These are phyloP conservation scores for Parasteatoda lunata DNA, from an alignment of 2,888 invertebrate genomes.

Conservation along the genomic window DNA sequence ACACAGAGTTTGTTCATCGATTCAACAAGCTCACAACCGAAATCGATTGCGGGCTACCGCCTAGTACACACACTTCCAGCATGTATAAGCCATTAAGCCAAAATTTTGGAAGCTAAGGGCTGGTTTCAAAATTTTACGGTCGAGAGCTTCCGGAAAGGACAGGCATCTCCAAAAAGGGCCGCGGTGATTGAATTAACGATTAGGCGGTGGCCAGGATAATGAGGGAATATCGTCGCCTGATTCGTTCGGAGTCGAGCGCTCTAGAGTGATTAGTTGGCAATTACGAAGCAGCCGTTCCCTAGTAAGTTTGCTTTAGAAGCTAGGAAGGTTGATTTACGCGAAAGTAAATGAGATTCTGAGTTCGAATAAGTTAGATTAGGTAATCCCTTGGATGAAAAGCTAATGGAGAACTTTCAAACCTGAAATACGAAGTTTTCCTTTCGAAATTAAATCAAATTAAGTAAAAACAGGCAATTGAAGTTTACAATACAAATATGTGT, in stretches of 20 bases:
- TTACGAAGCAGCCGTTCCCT: constrained; percentile 19
- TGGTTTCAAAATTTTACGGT: not conserved
- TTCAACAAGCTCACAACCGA: constrained; percentile 12
- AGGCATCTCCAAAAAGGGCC: not conserved
- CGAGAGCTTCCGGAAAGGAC: not conserved
- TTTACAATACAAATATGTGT: too few species aligned
- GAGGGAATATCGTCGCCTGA: constrained; percentile 6
- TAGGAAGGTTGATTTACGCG: not conserved
- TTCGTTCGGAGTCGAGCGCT: not conserved
- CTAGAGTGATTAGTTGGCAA: constrained; percentile 34
- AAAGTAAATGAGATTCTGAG: not conserved
- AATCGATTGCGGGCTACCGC: constrained; percentile 30
- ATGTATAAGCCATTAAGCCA: not conserved
- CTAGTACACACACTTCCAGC: constrained; percentile 1
- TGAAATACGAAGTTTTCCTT: too few species aligned
- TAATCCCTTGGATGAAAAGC: too few species aligned
- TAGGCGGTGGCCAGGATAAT: constrained; percentile 18
- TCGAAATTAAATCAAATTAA: too few species aligned
- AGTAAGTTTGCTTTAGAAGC: not conserved
- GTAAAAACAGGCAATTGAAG: too few species aligned
- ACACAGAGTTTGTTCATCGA: constrained; percentile 1
- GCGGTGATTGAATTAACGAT: constrained; percentile 41
- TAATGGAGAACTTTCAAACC: too few species aligned
- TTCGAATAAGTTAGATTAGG: not conserved
- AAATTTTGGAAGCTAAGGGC: not conserved